Evolutionary conservation across 1,140 invertebrate species (phyloP).

Genomic region (Camponotus vicinus): DNA sequence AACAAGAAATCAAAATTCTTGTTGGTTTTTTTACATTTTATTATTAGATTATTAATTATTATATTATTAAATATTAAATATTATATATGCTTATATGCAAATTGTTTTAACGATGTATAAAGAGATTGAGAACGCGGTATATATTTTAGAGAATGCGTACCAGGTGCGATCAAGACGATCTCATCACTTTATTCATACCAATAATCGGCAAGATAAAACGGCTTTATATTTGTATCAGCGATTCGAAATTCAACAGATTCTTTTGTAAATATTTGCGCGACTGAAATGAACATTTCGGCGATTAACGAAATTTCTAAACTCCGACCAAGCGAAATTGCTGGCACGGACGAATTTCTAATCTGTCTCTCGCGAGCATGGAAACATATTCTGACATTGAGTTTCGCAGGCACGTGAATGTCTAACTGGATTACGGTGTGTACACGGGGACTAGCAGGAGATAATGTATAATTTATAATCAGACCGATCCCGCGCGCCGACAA

Average conservation of each 20-base stretch:
- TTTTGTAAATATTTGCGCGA: not conserved
- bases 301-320: not conserved
- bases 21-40: not conserved
- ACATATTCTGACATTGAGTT: constrained; percentile 69
- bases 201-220: not conserved
- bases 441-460: constrained; percentile 82
- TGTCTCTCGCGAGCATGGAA: constrained; percentile 62
- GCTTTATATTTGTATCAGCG: not conserved
- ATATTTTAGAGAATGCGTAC: not conserved
- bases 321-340: constrained; percentile 10
- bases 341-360: constrained; percentile 62
- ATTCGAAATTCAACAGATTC: not conserved
- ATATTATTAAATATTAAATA: no score
- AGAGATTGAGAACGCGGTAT: not conserved
- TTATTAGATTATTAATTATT: no score
- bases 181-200: not conserved
- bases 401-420: constrained; percentile 66
- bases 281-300: constrained; percentile 4
- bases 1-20: not conserved
- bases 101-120: not conserved
- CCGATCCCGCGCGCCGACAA: constrained; percentile 77
- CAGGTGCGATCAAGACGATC: not conserved
- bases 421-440: constrained; percentile 80
- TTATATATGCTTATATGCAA: no score
- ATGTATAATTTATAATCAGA: constrained; percentile 87